phyloP scores from a whole-genome alignment of 1,140 invertebrate genomes.

The Drosophila subpulchrella region DNA sequence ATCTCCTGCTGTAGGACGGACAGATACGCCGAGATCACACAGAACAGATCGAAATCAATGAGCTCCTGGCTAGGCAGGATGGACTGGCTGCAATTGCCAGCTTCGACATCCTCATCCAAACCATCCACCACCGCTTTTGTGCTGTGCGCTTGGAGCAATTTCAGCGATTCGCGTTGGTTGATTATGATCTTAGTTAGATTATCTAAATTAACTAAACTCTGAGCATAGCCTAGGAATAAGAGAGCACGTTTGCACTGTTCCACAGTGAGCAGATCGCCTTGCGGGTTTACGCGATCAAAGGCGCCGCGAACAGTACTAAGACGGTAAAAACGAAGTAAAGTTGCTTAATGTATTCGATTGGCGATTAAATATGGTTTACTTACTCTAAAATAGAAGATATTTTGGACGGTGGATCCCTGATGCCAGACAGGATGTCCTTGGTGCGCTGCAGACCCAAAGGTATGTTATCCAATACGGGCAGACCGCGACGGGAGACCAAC shows the following conservation, averaged over 20 bases:
- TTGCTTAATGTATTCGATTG: not conserved
- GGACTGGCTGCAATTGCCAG: slow-evolving; percentile 18
- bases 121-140: slow-evolving; percentile 26
- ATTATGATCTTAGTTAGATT: slow-evolving; percentile 83
- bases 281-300: slow-evolving; percentile 81
- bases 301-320: slow-evolving; percentile 81
- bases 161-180: slow-evolving; percentile 79
- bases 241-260: slow-evolving; percentile 84
- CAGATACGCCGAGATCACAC: slow-evolving; percentile 81
- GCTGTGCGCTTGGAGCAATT: slow-evolving; percentile 67
- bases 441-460: slow-evolving; percentile 87
- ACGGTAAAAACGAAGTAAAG: not conserved
- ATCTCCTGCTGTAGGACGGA: slow-evolving; percentile 84
- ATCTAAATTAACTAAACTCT: slow-evolving; percentile 83
- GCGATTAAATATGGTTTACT: slow-evolving; percentile 17
- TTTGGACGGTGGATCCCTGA: slow-evolving; percentile 81
- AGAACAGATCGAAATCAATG: slow-evolving; percentile 83
- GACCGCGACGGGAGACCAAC: slow-evolving; percentile 87
- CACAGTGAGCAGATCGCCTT: slow-evolving; percentile 76
- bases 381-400: slow-evolving; percentile 84
- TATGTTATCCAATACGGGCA: slow-evolving; percentile 88
- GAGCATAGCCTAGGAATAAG: slow-evolving; percentile 83
- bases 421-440: slow-evolving; percentile 86
- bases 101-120: slow-evolving; percentile 10
- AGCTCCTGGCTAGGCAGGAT: slow-evolving; percentile 51